Conservation (phyloP, 2,797 vertebrate species). For the Philypnodon macrostomus region DNA sequence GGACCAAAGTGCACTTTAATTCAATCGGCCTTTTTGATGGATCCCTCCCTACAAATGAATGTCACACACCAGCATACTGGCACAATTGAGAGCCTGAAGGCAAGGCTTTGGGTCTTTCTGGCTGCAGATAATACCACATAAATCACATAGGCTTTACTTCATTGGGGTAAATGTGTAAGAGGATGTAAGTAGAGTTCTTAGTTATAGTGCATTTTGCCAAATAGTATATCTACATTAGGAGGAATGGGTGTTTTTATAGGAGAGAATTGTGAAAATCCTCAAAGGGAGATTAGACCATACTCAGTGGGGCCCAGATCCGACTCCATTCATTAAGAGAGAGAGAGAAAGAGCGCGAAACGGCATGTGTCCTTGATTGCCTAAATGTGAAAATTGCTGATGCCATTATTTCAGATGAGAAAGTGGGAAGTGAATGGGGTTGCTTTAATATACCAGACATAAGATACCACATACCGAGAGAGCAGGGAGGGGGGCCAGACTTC, state of each 20-base stretch:
- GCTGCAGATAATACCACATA: conserved; percentile 35
- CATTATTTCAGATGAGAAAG: conserved; percentile 82
- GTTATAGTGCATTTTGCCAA: conserved; percentile 32
- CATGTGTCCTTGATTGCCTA: conserved; percentile 70
- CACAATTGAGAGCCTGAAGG: conserved; percentile 57
- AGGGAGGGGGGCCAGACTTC: conserved; percentile 66
- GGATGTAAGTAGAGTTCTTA: conserved; percentile 32
- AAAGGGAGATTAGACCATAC: conserved; percentile 65
- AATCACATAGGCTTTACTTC: conserved; percentile 31
- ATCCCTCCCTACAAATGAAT: conserved; percentile 64
- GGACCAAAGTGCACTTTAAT: conserved; percentile 81
- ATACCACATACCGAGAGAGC: conserved; percentile 76
- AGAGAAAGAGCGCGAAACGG: conserved; percentile 50
- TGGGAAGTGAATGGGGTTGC: conserved; percentile 76
- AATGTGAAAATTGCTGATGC: conserved; percentile 77
- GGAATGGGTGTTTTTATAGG: conserved; percentile 29
- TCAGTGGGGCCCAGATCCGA: conserved; percentile 62
- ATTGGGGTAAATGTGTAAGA: conserved; percentile 22
- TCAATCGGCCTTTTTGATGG: conserved; percentile 76
- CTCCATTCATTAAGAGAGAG: conserved; percentile 67
- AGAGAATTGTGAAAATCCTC: conserved; percentile 60
- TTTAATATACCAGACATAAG: conserved; percentile 78
- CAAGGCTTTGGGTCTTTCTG: conserved; percentile 27
- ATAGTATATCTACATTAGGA: conserved; percentile 18
- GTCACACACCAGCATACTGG: conserved; percentile 65